Evolutionary conservation across 2,888 invertebrate genomes (phyloP).

Genomic region (Torymus texanus): DNA sequence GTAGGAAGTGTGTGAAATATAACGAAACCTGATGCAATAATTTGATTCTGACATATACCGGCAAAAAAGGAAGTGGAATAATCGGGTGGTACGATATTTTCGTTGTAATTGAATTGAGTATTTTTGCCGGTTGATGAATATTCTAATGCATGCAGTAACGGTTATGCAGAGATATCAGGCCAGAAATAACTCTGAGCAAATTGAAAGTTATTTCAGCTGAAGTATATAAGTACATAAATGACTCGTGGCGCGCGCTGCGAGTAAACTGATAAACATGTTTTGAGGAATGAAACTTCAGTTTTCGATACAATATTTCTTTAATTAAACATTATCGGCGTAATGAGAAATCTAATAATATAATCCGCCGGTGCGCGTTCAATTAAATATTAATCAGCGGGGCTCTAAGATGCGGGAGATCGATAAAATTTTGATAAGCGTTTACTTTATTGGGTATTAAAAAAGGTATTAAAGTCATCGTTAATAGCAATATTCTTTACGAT

Average conservation of each 20-base stretch:
- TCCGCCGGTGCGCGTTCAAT: neutral
- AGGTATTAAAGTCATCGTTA: slow-evolving; percentile 34
- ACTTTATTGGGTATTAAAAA: slow-evolving; percentile 38
- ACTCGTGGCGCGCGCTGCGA: neutral
- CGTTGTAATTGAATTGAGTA: slow-evolving; percentile 17
- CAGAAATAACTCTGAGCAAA: too few relatives aligned
- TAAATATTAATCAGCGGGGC: slow-evolving; percentile 33
- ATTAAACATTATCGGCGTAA: slow-evolving; percentile 8
- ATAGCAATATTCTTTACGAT: slow-evolving; percentile 11
- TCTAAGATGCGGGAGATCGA: slow-evolving; percentile 17
- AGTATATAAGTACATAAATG: neutral
- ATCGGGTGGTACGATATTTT: neutral
- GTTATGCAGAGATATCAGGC: too few relatives aligned
- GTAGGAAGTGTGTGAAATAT: neutral
- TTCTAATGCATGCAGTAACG: too few relatives aligned
- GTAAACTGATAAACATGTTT: slow-evolving; percentile 5
- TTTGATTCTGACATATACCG: too few relatives aligned
- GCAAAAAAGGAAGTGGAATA: neutral
- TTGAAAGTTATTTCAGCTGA: too few relatives aligned
- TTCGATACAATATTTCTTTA: slow-evolving; percentile 11
- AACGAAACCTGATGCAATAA: too few relatives aligned
- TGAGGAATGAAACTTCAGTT: neutral
- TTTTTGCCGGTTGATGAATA: neutral
- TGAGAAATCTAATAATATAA: slow-evolving; percentile 25
- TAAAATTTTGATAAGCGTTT: slow-evolving; percentile 50